Evolutionary conservation across 2,797 vertebrate species (phyloP), one percentile per base, ranked within the genome.

Genomic region (Amblyraja radiata): DNA sequence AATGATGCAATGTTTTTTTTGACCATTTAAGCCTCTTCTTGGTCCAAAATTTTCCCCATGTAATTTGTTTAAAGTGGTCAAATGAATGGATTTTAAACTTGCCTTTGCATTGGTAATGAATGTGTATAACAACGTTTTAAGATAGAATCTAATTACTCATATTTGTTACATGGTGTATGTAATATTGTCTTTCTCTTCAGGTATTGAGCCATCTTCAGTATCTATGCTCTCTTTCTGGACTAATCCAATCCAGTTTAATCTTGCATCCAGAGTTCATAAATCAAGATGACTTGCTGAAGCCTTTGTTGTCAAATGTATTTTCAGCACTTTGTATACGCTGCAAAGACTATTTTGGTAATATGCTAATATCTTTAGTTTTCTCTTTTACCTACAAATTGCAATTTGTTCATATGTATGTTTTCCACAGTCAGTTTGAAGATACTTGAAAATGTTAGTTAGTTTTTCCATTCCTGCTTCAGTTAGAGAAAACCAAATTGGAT

Each of bases 171-270:
- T 25, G 13, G 8, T 36, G 11, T 84, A 88, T 90, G 94, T 93
- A 6, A 0, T 94, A 93, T 93, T 58, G 9, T 93, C 94, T 39
- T 94, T 93, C 94, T 93, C 73, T 90, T 93, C 93, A 99, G 98
- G 95, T 97, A 54, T 94, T 96, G 93, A 95, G 96, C 58, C 95
- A 96, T 5, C 96, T 99, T 94, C 97, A 97, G 54, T 98, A 97
- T 95, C 93, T 98, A 93, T 97, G 97, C 25, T 96, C 97, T 94
- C 94, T 98, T 94, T 97, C 96, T 94, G 96, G 95, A 94, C 96
- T 99, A 93, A 95, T 99, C 91, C 97, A 96, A 94, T 95, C 97
- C 0, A 97, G 97, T 94, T 94, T 98, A 9, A 90, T 96, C 39
- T 94, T 97, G 81, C 97, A 97, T 74, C 94, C 95, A 68, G 94